A percentile compares a stretch with the other conserved stretches of the same genome.
Conservation (phyloP, 1,140 invertebrate genomes). For the Achroia grisella region DNA sequence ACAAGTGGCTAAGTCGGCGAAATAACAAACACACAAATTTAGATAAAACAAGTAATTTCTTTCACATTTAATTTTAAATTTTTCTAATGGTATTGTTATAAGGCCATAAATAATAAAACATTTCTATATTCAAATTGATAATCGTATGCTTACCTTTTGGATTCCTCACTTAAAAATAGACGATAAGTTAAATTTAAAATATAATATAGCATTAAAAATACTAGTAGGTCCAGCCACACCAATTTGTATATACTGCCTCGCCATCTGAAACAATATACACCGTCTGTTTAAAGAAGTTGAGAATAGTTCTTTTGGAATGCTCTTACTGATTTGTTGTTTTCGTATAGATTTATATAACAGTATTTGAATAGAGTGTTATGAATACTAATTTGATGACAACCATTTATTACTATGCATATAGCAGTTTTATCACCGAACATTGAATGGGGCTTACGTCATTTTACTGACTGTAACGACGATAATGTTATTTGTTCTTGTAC, state of each 20-base stretch:
- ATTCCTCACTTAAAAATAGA: constrained; percentile 80
- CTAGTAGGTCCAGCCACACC: constrained; percentile 92
- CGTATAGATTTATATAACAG: neutral
- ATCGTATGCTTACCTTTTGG: constrained; percentile 82
- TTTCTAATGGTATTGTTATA: too few relatives aligned
- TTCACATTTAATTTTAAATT: too few relatives aligned
- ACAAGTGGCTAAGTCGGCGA: too few relatives aligned
- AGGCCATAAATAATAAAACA: too few relatives aligned
- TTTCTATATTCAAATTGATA: too few relatives aligned
- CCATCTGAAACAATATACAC: constrained; percentile 83
- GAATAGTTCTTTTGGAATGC: too few relatives aligned
- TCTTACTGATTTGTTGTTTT: too few relatives aligned
- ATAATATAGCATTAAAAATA: constrained; percentile 89
- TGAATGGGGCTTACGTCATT: neutral
- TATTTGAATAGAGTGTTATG: constrained; percentile 2
- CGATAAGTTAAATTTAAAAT: constrained; percentile 89
- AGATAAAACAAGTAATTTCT: too few relatives aligned
- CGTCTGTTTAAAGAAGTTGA: too few relatives aligned
- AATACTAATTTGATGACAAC: constrained; percentile 13
- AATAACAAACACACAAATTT: too few relatives aligned
- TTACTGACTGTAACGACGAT: neutral
- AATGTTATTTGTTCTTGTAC: too few relatives aligned
- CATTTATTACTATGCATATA: constrained; percentile 13
- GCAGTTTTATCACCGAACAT: constrained; percentile 16
- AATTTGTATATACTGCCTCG: constrained; percentile 97